These are phyloP conservation scores for Clarias platycephalus DNA, from an alignment of 2,797 vertebrate genomes.

Conservation along the genomic window DNA sequence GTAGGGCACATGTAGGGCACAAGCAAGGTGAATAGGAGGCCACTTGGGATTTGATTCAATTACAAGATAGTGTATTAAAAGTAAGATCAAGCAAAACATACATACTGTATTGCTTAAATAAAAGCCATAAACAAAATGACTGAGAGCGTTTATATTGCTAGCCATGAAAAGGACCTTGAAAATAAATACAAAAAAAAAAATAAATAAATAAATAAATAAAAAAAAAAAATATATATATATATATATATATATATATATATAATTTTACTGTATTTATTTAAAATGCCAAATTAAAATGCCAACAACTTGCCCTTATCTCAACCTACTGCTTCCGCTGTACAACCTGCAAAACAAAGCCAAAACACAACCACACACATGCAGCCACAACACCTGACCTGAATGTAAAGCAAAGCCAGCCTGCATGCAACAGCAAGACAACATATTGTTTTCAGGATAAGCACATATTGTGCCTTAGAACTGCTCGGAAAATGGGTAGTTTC, in stretches of 20 bases:
- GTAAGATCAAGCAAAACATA: neutral
- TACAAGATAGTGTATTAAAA: neutral
- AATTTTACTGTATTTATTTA: no score
- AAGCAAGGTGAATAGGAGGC: neutral
- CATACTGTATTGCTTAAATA: neutral
- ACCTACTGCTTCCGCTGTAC: neutral
- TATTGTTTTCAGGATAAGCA: neutral
- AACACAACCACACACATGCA: conserved; percentile 6
- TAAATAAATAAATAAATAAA: no score
- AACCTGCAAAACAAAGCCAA: conserved; percentile 14
- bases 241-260: no score
- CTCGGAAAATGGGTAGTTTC: conserved; percentile 15
- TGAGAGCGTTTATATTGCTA: neutral
- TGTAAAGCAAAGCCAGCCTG: neutral
- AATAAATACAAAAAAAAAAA: no score
- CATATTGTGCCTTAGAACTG: conserved; percentile 8
- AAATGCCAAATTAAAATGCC: no score
- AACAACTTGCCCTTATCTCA: conserved; percentile 35
- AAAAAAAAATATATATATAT: no score
- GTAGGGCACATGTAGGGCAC: neutral
- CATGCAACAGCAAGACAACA: conserved; percentile 4
- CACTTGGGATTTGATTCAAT: neutral
- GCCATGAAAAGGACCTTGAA: neutral
- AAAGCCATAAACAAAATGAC: neutral
- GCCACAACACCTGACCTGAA: neutral